A percentile compares a stretch with the other conserved stretches of the same genome.
Evolutionary conservation across 2,888 invertebrate genomes (phyloP).

Genomic region (Uloborus plumipes): DNA sequence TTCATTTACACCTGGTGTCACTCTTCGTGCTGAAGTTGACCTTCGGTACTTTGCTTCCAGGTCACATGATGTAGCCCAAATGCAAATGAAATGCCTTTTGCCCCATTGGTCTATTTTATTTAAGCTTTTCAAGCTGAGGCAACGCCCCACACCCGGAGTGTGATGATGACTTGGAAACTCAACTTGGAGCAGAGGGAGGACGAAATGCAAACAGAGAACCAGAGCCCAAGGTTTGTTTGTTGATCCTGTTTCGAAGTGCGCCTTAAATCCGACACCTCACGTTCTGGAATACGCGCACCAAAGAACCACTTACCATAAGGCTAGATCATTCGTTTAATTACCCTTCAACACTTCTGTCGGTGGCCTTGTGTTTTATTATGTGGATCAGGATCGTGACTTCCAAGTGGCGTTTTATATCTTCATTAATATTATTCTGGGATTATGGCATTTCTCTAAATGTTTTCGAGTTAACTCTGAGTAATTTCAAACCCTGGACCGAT

Average conservation of each 20-base stretch:
- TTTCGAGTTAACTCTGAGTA: no score
- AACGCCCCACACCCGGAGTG: constrained; percentile 3
- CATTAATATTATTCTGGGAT: no score
- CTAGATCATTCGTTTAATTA: no score
- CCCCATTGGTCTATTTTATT: constrained; percentile 19
- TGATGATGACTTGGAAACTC: constrained; percentile 19
- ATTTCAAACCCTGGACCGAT: no score
- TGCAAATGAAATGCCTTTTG: neutral
- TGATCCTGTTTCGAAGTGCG: constrained; percentile 22
- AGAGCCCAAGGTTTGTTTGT: constrained; percentile 24
- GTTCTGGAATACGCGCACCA: neutral
- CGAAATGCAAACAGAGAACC: constrained; percentile 2
- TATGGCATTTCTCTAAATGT: no score
- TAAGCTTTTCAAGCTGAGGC: constrained; percentile 32
- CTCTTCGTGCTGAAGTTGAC: neutral
- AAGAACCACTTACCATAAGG: no score
- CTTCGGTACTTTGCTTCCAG: constrained; percentile 20
- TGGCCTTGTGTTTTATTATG: no score
- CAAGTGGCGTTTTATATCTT: no score
- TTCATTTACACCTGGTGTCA: no score
- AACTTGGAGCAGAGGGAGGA: neutral
- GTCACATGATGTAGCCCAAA: constrained; percentile 11
- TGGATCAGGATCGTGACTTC: no score
- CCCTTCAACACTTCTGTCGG: no score
- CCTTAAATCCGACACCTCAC: constrained; percentile 27